phyloP scores from a whole-genome alignment of 1,140 invertebrate genomes.

The Dreissena rostriformis region DNA sequence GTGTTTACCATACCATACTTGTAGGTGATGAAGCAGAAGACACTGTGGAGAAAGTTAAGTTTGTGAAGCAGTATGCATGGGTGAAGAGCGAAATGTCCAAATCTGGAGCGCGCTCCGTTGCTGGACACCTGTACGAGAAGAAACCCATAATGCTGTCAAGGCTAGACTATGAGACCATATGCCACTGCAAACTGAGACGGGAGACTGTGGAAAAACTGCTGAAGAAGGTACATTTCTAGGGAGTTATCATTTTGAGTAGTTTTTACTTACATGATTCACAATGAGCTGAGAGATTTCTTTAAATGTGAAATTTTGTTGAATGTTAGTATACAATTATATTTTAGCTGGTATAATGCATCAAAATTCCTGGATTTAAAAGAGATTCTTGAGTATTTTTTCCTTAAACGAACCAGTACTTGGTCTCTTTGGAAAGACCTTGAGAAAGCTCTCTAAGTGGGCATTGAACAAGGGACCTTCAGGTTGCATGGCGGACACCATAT shows the following conservation, averaged over 20 bases:
- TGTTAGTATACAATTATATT: background rate
- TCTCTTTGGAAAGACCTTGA: no score
- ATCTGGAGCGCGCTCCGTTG: constrained; percentile 20
- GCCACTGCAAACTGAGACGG: constrained; percentile 17
- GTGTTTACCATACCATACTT: no score
- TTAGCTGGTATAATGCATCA: no score
- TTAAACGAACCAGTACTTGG: no score
- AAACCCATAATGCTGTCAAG: constrained; percentile 18
- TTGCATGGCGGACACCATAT: no score
- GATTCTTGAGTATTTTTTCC: no score
- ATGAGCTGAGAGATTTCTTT: background rate
- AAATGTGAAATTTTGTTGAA: background rate
- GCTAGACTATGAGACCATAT: constrained; percentile 34
- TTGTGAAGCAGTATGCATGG: constrained; percentile 50
- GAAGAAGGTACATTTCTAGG: constrained; percentile 22
- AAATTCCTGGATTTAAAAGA: no score
- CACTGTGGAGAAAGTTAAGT: background rate
- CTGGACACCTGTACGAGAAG: constrained; percentile 32
- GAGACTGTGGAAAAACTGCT: constrained; percentile 48
- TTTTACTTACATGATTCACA: background rate
- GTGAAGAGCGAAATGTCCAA: constrained; percentile 47
- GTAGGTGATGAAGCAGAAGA: no score
- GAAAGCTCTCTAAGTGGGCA: no score
- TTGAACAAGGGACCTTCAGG: no score
- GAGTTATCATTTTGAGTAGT: background rate